Conservation (phyloP, 1,140 invertebrate genomes). For the Amphibalanus amphitrite region DNA sequence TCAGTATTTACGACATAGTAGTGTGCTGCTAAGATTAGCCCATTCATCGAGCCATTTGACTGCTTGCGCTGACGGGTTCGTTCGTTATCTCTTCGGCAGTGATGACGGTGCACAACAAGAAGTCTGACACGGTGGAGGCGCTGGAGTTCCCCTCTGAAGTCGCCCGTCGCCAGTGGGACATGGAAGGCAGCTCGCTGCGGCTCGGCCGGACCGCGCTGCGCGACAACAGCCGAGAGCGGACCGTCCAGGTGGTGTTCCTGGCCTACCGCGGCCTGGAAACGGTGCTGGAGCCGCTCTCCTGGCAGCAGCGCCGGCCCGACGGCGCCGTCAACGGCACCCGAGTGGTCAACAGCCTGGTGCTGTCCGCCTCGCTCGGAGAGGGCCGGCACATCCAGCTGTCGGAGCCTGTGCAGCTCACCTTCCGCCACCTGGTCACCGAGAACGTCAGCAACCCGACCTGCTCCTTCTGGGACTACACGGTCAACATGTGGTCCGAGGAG, state of each 20-base stretch:
- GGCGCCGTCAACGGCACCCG: conserved; percentile 3
- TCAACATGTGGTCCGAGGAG: conserved; percentile 75
- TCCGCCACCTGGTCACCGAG: conserved; percentile 45
- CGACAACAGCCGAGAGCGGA: conserved; percentile 60
- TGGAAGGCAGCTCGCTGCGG: neutral
- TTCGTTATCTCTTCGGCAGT: neutral
- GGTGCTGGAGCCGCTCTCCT: conserved; percentile 20
- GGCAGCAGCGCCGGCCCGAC: conserved; percentile 8
- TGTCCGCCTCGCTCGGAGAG: conserved; percentile 58
- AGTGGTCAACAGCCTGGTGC: conserved; percentile 66
- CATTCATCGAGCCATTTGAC: no score
- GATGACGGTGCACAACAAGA: neutral
- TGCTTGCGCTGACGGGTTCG: conserved; percentile 4
- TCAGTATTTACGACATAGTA: no score
- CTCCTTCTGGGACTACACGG: conserved; percentile 83
- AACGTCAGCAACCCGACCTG: conserved; percentile 82
- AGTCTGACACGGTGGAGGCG: neutral
- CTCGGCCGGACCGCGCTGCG: conserved; percentile 56
- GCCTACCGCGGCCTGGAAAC: conserved; percentile 27
- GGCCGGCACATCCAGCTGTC: conserved; percentile 65
- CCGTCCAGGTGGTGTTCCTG: conserved; percentile 41
- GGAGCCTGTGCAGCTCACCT: conserved; percentile 61
- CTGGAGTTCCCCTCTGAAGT: neutral
- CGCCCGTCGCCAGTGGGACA: neutral
- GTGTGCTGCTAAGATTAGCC: no score